Percentiles rank a stretch among this genome's conserved stretches.
Conservation (phyloP, 30 jellyfish, hydroid and myxozoan genomes). For the Clytia hemisphaerica region DNA sequence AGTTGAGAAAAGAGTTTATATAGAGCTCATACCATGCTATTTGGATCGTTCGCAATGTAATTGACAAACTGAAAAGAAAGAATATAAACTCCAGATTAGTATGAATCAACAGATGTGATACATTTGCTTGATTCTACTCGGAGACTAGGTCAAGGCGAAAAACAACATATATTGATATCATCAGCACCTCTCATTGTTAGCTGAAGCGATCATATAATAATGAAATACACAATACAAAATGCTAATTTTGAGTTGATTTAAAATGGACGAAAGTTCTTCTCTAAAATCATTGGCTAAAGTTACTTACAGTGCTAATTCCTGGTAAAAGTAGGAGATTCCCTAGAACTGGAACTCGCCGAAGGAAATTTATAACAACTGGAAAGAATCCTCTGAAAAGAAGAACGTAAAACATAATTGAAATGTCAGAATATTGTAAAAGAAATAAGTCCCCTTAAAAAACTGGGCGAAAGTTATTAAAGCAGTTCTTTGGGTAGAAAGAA, state of each 20-base stretch:
- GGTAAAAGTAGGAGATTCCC: conserved; percentile 84
- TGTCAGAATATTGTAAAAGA: not conserved
- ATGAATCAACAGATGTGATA: no score
- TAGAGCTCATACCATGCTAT: conserved; percentile 44
- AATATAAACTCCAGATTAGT: not conserved
- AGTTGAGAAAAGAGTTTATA: no score
- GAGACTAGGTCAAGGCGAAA: no score
- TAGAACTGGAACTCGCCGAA: conserved; percentile 87
- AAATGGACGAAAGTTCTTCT: no score
- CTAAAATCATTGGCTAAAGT: no score
- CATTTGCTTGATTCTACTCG: no score
- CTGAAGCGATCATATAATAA: no score
- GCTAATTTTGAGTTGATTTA: no score
- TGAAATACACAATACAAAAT: no score
- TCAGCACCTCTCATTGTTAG: no score
- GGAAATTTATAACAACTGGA: conserved; percentile 86
- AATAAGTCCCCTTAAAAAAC: not conserved
- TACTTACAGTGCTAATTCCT: conserved; percentile 87
- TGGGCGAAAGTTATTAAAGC: not conserved
- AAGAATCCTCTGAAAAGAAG: conserved; percentile 68
- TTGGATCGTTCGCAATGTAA: conserved; percentile 43
- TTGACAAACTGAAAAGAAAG: conserved; percentile 25
- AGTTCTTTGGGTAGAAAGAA: not conserved
- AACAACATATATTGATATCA: no score
- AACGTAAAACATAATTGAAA: not conserved